These are phyloP conservation scores for Eurois occulta DNA, from an alignment of 2,888 invertebrate species.

Conservation along the genomic window DNA sequence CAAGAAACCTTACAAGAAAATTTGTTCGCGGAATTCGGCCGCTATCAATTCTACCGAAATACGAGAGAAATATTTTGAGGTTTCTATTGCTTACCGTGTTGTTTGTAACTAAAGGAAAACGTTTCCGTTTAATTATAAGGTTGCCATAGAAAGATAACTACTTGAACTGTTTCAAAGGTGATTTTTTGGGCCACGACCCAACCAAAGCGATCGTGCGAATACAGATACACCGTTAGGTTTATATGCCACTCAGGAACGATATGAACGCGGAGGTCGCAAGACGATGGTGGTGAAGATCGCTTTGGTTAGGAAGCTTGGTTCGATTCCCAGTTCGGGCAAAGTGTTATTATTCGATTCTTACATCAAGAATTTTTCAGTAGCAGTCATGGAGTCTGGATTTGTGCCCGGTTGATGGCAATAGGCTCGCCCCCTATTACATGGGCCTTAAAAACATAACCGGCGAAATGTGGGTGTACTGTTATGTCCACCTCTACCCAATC, in stretches of 20 bases:
- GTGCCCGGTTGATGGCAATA: background rate
- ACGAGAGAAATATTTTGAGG: slow-evolving; percentile 2
- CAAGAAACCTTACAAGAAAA: slow-evolving; percentile 15
- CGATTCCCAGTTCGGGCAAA: background rate
- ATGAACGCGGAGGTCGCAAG: background rate
- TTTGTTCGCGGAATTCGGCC: slow-evolving; percentile 16
- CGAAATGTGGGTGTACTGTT: background rate
- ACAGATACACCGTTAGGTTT: background rate
- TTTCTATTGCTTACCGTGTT: slow-evolving; percentile 11
- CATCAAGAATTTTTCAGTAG: background rate
- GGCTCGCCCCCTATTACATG: background rate
- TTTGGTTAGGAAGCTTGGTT: background rate
- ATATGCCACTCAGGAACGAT: background rate
- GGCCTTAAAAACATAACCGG: background rate
- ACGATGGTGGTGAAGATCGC: background rate
- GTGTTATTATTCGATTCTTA: background rate
- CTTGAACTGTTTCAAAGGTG: background rate
- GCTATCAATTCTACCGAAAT: slow-evolving; percentile 23
- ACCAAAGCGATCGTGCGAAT: background rate
- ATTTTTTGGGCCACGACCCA: background rate
- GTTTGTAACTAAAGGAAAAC: slow-evolving; percentile 14
- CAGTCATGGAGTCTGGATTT: background rate
- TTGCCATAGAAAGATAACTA: slow-evolving; percentile 3
- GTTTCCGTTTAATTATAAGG: background rate
- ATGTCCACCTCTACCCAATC: background rate